Conservation (phyloP, 2,888 invertebrate species). For the Dinocampus coccinellae region DNA sequence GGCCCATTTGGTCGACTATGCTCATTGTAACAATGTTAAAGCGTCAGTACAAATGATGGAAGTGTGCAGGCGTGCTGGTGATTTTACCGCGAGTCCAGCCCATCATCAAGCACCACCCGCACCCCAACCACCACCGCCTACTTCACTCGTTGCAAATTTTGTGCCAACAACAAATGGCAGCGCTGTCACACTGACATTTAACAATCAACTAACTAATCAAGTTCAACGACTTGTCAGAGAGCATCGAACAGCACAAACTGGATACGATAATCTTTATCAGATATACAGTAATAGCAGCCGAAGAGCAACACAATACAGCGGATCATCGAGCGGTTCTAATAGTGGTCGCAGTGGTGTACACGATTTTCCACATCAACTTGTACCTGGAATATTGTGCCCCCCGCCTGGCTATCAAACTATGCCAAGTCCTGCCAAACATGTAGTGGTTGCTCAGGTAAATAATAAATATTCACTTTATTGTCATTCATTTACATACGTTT, state of each 20-base stretch:
- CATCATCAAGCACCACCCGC: slow-evolving; percentile 73
- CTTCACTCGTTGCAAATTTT: slow-evolving; percentile 81
- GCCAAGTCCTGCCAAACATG: slow-evolving; percentile 80
- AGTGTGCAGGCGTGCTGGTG: slow-evolving; percentile 73
- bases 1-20: slow-evolving; percentile 94
- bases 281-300: slow-evolving; percentile 79
- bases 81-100: slow-evolving; percentile 67
- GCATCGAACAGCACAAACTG: slow-evolving; percentile 75
- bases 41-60: slow-evolving; percentile 99
- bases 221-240: slow-evolving; percentile 80
- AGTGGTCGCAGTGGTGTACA: slow-evolving; percentile 70
- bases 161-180: slow-evolving; percentile 84
- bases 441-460: slow-evolving; percentile 73
- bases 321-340: slow-evolving; percentile 74
- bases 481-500: neutral
- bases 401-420: slow-evolving; percentile 85
- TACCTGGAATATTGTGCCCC: slow-evolving; percentile 94
- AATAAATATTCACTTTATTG: too few species aligned
- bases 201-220: slow-evolving; percentile 86
- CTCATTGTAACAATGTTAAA: slow-evolving; percentile 96
- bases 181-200: slow-evolving; percentile 91
- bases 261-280: slow-evolving; percentile 86
- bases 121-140: slow-evolving; percentile 69
- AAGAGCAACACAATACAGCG: slow-evolving; percentile 71
- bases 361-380: slow-evolving; percentile 91